Evolutionary conservation across 2,113 vertebrate genomes (phyloP).

Genomic region (Dasyornis broadbenti): DNA sequence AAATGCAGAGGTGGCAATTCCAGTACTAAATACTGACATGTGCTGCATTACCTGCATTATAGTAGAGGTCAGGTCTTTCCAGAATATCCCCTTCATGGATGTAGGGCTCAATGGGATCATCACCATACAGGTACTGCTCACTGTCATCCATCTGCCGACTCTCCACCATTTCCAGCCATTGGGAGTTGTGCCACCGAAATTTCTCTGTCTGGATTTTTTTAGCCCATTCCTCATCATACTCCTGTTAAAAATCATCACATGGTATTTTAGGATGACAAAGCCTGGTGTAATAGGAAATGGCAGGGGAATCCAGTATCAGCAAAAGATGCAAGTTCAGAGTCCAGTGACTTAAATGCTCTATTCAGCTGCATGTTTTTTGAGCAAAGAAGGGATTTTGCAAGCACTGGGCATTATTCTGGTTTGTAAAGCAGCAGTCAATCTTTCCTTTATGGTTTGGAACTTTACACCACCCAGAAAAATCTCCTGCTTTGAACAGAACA

Average conservation of each 20-base stretch:
- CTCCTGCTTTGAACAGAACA: background rate
- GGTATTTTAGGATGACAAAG: background rate
- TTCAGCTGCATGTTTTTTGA: background rate
- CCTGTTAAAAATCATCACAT: slow-evolving; percentile 65
- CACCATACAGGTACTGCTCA: slow-evolving; percentile 80
- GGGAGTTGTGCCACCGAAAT: slow-evolving; percentile 93
- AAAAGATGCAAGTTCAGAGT: background rate
- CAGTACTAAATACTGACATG: background rate
- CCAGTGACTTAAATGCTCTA: background rate
- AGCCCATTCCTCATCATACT: slow-evolving; percentile 90
- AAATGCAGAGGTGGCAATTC: background rate
- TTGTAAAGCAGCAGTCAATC: background rate
- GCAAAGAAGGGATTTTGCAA: background rate
- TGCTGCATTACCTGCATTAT: slow-evolving; percentile 77
- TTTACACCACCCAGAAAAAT: background rate
- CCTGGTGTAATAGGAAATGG: background rate
- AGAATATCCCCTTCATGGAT: slow-evolving; percentile 84
- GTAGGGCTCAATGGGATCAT: slow-evolving; percentile 80
- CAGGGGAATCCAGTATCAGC: background rate
- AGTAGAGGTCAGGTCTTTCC: slow-evolving; percentile 87
- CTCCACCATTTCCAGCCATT: slow-evolving; percentile 95
- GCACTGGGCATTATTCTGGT: background rate
- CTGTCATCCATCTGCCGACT: slow-evolving; percentile 85
- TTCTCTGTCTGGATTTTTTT: slow-evolving; percentile 90
- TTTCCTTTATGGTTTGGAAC: background rate